These are phyloP conservation scores for Onychomys leucogaster DNA, from an alignment of 2,797 vertebrate species.

Conservation along the genomic window DNA sequence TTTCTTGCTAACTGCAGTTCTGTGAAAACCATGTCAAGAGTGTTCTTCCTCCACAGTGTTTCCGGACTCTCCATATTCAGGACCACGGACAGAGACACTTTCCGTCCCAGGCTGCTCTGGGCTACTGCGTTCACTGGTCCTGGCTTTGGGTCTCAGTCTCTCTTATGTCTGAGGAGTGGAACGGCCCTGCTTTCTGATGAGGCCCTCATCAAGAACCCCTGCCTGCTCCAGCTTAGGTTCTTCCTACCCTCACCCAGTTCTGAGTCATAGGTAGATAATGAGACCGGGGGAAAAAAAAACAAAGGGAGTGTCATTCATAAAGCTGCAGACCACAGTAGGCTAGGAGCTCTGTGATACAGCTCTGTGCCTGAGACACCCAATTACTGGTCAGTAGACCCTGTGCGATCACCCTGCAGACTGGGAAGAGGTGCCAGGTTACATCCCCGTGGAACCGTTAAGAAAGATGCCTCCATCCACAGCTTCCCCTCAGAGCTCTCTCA, in stretches of 20 bases:
- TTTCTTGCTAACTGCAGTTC: conserved; percentile 56
- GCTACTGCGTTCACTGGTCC: no score
- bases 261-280: conserved; percentile 16
- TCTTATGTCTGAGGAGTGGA: background rate
- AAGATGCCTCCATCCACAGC: background rate
- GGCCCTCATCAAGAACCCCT: background rate
- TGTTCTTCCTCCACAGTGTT: background rate
- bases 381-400: background rate
- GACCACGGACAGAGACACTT: conserved; percentile 29
- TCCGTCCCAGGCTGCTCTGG: background rate
- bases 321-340: background rate
- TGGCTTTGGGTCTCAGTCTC: background rate
- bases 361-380: conserved; percentile 14
- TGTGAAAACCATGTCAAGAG: conserved; percentile 34
- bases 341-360: background rate
- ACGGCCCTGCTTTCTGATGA: background rate
- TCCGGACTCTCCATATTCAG: background rate
- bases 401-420: background rate
- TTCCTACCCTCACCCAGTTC: background rate
- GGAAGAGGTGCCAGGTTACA: background rate
- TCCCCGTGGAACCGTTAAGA: background rate
- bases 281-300: background rate
- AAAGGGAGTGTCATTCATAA: background rate
- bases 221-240: background rate
- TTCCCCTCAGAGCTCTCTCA: background rate